Conservation (phyloP, 1,140 invertebrate genomes). For the Dufourea novaeangliae region DNA sequence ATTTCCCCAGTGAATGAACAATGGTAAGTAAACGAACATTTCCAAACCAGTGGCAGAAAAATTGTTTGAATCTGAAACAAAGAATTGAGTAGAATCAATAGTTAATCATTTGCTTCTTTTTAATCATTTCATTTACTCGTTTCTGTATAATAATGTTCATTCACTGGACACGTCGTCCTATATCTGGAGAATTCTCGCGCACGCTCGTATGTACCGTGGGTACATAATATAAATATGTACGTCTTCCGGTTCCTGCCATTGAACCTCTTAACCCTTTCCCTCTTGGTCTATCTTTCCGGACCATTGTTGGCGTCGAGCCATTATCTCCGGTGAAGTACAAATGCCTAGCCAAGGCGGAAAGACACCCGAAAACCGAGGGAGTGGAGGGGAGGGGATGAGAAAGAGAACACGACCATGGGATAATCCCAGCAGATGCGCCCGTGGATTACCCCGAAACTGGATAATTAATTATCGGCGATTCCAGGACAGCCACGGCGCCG, state of each 20-base stretch:
- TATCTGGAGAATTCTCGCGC: no score
- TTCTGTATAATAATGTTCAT: no score
- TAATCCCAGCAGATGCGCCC: slow-evolving; percentile 38
- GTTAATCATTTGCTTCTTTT: no score
- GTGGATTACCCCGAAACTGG: slow-evolving; percentile 30
- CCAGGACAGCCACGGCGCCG: neutral
- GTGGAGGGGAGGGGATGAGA: neutral
- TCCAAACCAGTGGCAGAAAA: no score
- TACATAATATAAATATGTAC: slow-evolving; percentile 14
- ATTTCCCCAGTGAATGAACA: no score
- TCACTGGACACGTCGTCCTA: no score
- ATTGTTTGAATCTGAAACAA: no score
- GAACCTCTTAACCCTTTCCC: slow-evolving; percentile 17
- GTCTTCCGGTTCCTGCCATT: neutral
- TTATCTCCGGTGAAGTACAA: slow-evolving; percentile 44
- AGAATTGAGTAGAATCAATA: no score
- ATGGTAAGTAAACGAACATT: no score
- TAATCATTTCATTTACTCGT: no score
- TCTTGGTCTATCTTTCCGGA: neutral
- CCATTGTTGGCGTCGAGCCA: slow-evolving; percentile 50
- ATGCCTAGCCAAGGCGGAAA: neutral
- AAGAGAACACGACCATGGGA: slow-evolving; percentile 29
- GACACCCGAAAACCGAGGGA: neutral
- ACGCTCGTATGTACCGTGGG: neutral
- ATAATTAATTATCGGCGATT: slow-evolving; percentile 61